Evolutionary conservation across 2,797 vertebrate species (phyloP).

Genomic region (Sebastes steindachneri): DNA sequence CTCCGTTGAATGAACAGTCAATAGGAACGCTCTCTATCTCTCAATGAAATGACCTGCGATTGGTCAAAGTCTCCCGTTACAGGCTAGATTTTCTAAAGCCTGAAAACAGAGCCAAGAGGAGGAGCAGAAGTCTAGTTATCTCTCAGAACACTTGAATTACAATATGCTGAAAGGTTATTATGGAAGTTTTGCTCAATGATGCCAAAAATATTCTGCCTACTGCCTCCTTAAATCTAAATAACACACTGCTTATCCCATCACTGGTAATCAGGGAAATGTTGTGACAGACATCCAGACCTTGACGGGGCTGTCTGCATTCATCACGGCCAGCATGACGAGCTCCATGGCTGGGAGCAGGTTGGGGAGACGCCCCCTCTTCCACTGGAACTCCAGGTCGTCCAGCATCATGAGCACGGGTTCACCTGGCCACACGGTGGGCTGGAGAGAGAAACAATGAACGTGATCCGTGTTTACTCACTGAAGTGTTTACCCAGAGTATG

Average conservation of each 20-base stretch:
- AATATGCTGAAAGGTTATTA: too few species aligned
- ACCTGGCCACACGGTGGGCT: constrained; percentile 81
- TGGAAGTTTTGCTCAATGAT: too few species aligned
- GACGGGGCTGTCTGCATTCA: constrained; percentile 66
- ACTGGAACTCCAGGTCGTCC: constrained; percentile 86
- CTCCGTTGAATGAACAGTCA: too few species aligned
- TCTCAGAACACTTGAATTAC: too few species aligned
- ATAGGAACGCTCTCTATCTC: too few species aligned
- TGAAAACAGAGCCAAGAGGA: too few species aligned
- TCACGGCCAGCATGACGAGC: constrained; percentile 79
- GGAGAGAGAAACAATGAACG: neutral
- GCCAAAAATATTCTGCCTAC: too few species aligned
- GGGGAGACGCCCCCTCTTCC: constrained; percentile 80
- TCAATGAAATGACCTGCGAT: too few species aligned
- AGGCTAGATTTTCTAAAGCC: too few species aligned
- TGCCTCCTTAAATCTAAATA: neutral
- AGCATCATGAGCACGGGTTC: constrained; percentile 84
- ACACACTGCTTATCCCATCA: neutral
- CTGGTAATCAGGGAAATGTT: neutral
- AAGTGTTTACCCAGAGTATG: neutral
- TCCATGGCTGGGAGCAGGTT: constrained; percentile 82
- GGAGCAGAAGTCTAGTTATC: too few species aligned
- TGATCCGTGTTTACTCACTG: neutral
- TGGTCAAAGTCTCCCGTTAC: too few species aligned
- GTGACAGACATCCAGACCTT: constrained; percentile 66